A percentile compares a stretch with the other conserved stretches of the same genome.
phyloP scores from a whole-genome alignment of 2,888 invertebrate species.

The Galeopsomyia nigrocyanea region DNA sequence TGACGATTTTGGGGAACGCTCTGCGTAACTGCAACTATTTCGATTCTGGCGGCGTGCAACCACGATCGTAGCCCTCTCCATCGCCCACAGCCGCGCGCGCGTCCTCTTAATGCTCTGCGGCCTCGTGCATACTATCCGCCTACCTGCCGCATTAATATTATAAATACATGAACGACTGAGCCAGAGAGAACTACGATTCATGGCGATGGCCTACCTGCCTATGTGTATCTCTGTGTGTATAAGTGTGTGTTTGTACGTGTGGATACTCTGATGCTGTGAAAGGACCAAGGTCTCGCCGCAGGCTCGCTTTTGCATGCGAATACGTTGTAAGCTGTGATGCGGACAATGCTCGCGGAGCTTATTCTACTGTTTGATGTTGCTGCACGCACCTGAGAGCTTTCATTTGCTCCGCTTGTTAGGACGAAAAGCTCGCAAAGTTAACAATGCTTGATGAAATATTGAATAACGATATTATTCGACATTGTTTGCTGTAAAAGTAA shows the following conservation, averaged over 20 bases:
- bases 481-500: too few relatives aligned
- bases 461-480: too few relatives aligned
- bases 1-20: constrained; percentile 48
- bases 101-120: constrained; percentile 49
- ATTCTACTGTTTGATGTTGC: too few relatives aligned
- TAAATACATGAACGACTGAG: constrained; percentile 46
- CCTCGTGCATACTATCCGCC: neutral
- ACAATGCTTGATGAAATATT: too few relatives aligned
- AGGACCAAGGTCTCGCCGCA: too few relatives aligned
- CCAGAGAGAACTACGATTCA: constrained; percentile 24
- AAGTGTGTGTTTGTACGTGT: constrained; percentile 5
- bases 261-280: neutral
- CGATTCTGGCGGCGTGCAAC: constrained; percentile 51
- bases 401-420: too few relatives aligned
- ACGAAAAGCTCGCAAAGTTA: too few relatives aligned
- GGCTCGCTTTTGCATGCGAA: too few relatives aligned
- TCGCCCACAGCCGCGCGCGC: constrained; percentile 3
- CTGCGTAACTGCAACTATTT: constrained; percentile 54
- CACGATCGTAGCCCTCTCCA: constrained; percentile 33
- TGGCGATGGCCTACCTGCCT: neutral
- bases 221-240: neutral
- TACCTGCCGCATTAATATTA: constrained; percentile 52
- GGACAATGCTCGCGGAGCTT: too few relatives aligned
- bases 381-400: too few relatives aligned
- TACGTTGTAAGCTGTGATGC: too few relatives aligned